A percentile compares a stretch with the other conserved stretches of the same genome.
Evolutionary conservation across 2,888 invertebrate species (phyloP).

Genomic region (Pegoplata infirma): DNA sequence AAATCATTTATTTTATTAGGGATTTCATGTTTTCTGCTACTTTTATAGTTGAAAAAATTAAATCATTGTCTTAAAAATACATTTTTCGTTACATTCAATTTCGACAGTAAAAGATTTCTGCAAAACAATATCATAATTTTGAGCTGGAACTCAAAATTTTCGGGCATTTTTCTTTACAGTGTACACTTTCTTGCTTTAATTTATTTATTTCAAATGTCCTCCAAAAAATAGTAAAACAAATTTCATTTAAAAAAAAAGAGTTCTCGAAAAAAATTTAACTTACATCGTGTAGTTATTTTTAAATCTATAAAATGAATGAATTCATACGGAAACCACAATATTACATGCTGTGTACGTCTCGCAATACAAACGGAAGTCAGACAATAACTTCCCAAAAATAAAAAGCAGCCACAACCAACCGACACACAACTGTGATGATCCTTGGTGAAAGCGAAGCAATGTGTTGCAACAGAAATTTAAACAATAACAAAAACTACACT

Average conservation of each 20-base stretch:
- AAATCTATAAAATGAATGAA: constrained; percentile 51
- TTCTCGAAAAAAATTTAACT: not conserved
- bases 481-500: not conserved
- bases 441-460: constrained; percentile 17
- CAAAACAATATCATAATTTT: too few species aligned
- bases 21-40: too few species aligned
- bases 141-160: too few species aligned
- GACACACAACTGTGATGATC: constrained; percentile 17
- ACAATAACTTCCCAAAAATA: constrained; percentile 48
- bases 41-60: too few species aligned
- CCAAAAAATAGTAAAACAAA: too few species aligned
- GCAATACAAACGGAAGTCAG: constrained; percentile 55
- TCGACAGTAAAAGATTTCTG: too few species aligned
- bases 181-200: too few species aligned
- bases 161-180: too few species aligned
- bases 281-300: constrained; percentile 36
- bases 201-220: too few species aligned
- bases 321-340: constrained; percentile 60
- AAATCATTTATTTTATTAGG: too few species aligned
- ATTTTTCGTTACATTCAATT: too few species aligned
- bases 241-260: not conserved
- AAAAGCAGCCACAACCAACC: constrained; percentile 3
- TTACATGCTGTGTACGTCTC: constrained; percentile 59
- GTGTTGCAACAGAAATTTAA: constrained; percentile 44
- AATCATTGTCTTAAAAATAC: too few species aligned